phyloP scores from a whole-genome alignment of 2,888 invertebrate genomes.

The Pandemis heparana region DNA sequence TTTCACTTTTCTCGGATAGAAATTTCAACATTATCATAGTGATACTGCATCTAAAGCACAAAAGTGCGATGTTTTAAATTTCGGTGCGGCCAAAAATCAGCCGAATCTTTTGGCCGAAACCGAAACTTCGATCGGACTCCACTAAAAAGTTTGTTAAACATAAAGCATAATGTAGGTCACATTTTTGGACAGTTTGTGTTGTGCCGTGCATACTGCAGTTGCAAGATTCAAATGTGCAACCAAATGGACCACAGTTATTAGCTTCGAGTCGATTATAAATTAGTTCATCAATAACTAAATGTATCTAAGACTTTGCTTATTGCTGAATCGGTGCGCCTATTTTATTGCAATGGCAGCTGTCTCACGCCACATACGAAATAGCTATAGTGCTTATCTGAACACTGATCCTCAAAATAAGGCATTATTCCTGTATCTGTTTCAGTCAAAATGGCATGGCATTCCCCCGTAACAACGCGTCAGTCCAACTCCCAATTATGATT shows the following conservation, averaged over 20 bases:
- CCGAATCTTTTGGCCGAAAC: no score
- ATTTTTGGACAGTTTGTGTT: no score
- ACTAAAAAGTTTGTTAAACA: no score
- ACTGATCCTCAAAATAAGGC: neutral
- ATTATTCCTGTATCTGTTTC: neutral
- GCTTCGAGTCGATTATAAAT: neutral
- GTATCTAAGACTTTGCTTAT: conserved; percentile 33
- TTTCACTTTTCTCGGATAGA: no score
- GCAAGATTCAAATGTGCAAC: neutral
- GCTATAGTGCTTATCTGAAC: conserved; percentile 11
- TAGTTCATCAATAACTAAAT: conserved; percentile 14
- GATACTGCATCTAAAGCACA: no score
- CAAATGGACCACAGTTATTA: neutral
- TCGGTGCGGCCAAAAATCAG: no score
- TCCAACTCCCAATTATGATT: neutral
- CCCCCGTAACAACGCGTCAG: neutral
- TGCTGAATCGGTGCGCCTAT: conserved; percentile 44
- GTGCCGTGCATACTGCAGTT: neutral
- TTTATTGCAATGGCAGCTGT: neutral
- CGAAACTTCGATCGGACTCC: no score
- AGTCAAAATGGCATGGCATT: conserved; percentile 20
- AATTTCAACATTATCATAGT: no score
- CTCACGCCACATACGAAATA: conserved; percentile 10
- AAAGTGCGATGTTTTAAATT: no score
- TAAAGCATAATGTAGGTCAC: no score